These are phyloP conservation scores for Drosophila recens DNA, from an alignment of 2,888 invertebrate species.

Conservation along the genomic window DNA sequence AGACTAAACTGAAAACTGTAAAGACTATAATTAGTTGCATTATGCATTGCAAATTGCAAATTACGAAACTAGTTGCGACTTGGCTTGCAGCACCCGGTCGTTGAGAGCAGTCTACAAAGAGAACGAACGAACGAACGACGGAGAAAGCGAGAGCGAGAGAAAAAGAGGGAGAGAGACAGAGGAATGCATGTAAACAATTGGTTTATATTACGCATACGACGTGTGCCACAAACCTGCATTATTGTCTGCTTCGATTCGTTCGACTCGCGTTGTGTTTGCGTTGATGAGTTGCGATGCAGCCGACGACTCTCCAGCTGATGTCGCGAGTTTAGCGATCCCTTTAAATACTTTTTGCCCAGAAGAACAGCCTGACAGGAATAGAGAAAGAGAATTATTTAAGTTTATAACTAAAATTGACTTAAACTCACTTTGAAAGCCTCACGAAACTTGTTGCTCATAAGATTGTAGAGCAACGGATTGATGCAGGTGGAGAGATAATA, in stretches of 20 bases:
- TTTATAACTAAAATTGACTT: neutral
- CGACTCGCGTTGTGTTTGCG: slow-evolving; percentile 87
- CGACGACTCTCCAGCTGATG: slow-evolving; percentile 74
- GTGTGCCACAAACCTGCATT: slow-evolving; percentile 85
- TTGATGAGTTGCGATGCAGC: slow-evolving; percentile 79
- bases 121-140: neutral
- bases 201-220: slow-evolving; percentile 37
- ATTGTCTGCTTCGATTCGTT: slow-evolving; percentile 85
- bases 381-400: neutral
- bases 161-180: neutral
- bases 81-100: slow-evolving; percentile 69
- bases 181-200: slow-evolving; percentile 10
- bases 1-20: slow-evolving; percentile 7
- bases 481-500: slow-evolving; percentile 97
- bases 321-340: slow-evolving; percentile 87
- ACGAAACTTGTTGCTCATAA: slow-evolving; percentile 97
- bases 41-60: slow-evolving; percentile 42
- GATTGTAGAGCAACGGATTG: slow-evolving; percentile 96
- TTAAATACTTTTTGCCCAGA: slow-evolving; percentile 78
- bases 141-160: slow-evolving; percentile 1
- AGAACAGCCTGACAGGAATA: slow-evolving; percentile 66
- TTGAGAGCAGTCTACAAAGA: slow-evolving; percentile 82
- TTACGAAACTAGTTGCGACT: slow-evolving; percentile 59
- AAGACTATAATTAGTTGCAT: slow-evolving; percentile 47
- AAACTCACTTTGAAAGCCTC: slow-evolving; percentile 93